A percentile compares a stretch with the other conserved stretches of the same genome.
Evolutionary conservation across 1,140 invertebrate species (phyloP).

Genomic region (Daktulosphaira vitifoliae): DNA sequence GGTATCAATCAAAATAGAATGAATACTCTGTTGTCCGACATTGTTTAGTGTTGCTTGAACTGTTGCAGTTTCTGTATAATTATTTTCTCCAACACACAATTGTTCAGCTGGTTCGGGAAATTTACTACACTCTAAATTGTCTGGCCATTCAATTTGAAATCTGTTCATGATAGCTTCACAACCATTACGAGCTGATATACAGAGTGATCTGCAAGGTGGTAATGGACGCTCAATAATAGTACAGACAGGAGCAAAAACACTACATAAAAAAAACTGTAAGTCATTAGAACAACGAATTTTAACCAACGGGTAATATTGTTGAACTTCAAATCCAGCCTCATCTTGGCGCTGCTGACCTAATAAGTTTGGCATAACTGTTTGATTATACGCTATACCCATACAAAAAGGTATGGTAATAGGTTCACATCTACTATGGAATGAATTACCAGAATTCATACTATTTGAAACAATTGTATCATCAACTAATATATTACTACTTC

Average conservation of each 20-base stretch:
- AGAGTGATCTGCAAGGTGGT: constrained; percentile 85
- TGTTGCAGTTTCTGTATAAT: constrained; percentile 41
- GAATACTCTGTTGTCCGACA: constrained; percentile 39
- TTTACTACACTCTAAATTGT: constrained; percentile 79
- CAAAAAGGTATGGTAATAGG: constrained; percentile 87
- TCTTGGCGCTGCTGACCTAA: constrained; percentile 89
- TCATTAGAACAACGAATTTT: constrained; percentile 92
- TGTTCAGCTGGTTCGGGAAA: constrained; percentile 68
- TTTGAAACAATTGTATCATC: constrained; percentile 43
- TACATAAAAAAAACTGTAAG: constrained; percentile 91
- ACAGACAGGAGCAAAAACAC: constrained; percentile 91
- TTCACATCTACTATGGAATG: constrained; percentile 71
- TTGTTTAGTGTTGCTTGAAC: constrained; percentile 38
- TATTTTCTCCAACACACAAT: constrained; percentile 77
- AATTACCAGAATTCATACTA: constrained; percentile 44
- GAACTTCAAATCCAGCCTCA: constrained; percentile 86
- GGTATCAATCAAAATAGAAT: constrained; percentile 40
- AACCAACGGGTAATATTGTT: constrained; percentile 90
- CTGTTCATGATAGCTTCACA: constrained; percentile 87
- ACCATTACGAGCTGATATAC: constrained; percentile 73
- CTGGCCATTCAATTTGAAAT: constrained; percentile 92
- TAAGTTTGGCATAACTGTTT: constrained; percentile 93
- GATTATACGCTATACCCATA: constrained; percentile 85
- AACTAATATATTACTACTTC: too few relatives aligned
- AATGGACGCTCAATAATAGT: constrained; percentile 83